Percentiles rank a stretch among this genome's conserved stretches.
Conservation (phyloP, 2,113 vertebrate genomes). For the Cygnus buccinator region DNA sequence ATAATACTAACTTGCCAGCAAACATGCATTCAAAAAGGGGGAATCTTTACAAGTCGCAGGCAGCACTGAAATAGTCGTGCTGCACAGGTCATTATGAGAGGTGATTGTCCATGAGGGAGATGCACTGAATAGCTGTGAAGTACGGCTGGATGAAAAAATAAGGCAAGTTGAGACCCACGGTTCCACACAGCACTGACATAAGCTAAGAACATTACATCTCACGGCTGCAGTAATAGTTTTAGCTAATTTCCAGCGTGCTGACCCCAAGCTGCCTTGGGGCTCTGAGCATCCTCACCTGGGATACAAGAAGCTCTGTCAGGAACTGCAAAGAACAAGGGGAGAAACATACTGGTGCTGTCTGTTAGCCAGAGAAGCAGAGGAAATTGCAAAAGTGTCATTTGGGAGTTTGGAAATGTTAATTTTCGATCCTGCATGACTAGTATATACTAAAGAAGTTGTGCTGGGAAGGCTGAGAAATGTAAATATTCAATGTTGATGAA, state of each 20-base stretch:
- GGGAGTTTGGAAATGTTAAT: not conserved
- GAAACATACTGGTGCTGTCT: not conserved
- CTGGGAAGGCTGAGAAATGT: not conserved
- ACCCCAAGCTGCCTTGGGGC: not conserved
- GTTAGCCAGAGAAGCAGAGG: not conserved
- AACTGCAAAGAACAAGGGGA: not conserved
- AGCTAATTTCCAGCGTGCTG: conserved; percentile 6
- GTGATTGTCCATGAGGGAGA: not conserved
- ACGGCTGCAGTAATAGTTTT: not conserved
- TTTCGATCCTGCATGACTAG: not conserved
- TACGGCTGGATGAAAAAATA: not conserved
- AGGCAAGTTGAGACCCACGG: fast-evolving
- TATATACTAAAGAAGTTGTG: not conserved
- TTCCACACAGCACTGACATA: not conserved
- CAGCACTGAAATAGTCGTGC: not conserved
- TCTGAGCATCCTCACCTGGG: not conserved
- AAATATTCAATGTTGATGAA: not conserved
- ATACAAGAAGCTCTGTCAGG: not conserved
- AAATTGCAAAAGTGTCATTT: not conserved
- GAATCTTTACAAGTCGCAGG: not conserved
- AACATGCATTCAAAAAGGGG: not conserved
- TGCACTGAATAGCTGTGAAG: not conserved
- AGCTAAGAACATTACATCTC: fast-evolving
- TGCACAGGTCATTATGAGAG: not conserved
- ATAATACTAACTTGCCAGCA: not conserved